Percentiles rank a stretch among this genome's conserved stretches.
Conservation (phyloP, 1,140 invertebrate species). For the Tetranychus cinnabarinus region DNA sequence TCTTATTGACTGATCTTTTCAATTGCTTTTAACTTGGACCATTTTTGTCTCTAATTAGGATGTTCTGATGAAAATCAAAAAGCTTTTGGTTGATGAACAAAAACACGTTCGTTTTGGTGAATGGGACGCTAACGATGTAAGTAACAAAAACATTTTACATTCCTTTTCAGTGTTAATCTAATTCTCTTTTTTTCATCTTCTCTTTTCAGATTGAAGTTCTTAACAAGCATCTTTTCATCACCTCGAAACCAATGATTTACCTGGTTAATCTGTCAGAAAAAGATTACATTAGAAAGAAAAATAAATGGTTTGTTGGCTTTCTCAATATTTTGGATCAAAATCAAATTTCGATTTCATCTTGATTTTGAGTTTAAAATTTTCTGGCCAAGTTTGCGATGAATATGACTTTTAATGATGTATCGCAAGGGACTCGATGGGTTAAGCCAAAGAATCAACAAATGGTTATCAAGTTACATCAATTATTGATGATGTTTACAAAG, state of each 20-base stretch:
- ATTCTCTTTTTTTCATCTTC: conserved; percentile 13
- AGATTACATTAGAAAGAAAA: conserved; percentile 96
- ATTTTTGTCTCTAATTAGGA: conserved; percentile 32
- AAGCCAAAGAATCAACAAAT: background rate
- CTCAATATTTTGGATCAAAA: no score
- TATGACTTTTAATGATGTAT: no score
- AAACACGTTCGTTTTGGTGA: conserved; percentile 74
- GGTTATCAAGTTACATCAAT: background rate
- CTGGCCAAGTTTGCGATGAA: no score
- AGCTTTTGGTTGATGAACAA: conserved; percentile 60
- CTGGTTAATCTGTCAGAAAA: conserved; percentile 91
- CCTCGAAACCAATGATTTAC: conserved; percentile 95
- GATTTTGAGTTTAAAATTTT: no score
- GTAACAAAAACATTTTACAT: conserved; percentile 16
- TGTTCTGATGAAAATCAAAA: conserved; percentile 58
- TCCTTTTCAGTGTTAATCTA: background rate
- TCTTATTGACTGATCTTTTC: no score
- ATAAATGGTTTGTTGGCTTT: conserved; percentile 52
- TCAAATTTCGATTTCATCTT: no score
- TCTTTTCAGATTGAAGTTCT: conserved; percentile 70
- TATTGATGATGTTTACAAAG: background rate
- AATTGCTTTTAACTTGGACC: no score
- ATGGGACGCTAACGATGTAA: conserved; percentile 80
- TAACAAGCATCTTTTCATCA: conserved; percentile 88
- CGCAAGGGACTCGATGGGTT: no score